phyloP scores from a whole-genome alignment of 2,888 invertebrate genomes.

The Drosophila gaucha region DNA sequence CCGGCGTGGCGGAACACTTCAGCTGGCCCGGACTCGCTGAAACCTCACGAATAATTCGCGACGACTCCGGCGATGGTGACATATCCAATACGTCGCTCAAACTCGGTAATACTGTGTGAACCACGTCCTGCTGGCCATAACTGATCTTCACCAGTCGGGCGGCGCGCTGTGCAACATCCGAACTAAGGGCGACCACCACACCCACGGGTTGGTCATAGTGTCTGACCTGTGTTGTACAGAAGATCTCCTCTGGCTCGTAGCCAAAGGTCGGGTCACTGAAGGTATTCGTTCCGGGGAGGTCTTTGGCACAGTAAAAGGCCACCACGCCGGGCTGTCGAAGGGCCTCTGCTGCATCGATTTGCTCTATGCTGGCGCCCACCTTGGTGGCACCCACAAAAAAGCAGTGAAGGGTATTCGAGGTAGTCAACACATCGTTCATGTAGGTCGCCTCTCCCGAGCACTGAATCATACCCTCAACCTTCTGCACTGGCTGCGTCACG shows the following conservation, averaged over 20 bases:
- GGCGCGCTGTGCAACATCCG: conserved; percentile 87
- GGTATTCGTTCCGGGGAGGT: conserved; percentile 86
- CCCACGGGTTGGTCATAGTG: conserved; percentile 91
- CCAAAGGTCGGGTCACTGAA: conserved; percentile 86
- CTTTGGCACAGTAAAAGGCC: conserved; percentile 87
- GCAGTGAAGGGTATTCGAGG: conserved; percentile 86
- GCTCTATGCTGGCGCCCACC: conserved; percentile 86
- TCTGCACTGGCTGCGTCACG: conserved; percentile 90
- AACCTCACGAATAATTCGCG: conserved; percentile 61
- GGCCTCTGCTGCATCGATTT: conserved; percentile 86
- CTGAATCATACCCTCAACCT: conserved; percentile 89
- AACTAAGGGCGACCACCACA: conserved; percentile 88
- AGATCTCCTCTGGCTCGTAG: conserved; percentile 83
- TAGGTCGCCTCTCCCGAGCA: conserved; percentile 92
- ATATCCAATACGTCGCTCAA: conserved; percentile 85
- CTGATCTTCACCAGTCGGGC: conserved; percentile 86
- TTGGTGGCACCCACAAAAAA: conserved; percentile 87
- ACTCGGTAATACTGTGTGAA: conserved; percentile 70
- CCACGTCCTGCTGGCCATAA: conserved; percentile 81
- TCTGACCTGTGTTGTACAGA: conserved; percentile 70
- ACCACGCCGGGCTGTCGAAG: conserved; percentile 87
- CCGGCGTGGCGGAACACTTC: conserved; percentile 37
- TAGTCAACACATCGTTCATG: conserved; percentile 90
- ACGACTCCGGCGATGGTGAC: conserved; percentile 43
- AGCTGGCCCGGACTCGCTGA: conserved; percentile 47